These are phyloP conservation scores for Callocephalon fimbriatum DNA, from an alignment of 2,113 vertebrate species.

Conservation along the genomic window DNA sequence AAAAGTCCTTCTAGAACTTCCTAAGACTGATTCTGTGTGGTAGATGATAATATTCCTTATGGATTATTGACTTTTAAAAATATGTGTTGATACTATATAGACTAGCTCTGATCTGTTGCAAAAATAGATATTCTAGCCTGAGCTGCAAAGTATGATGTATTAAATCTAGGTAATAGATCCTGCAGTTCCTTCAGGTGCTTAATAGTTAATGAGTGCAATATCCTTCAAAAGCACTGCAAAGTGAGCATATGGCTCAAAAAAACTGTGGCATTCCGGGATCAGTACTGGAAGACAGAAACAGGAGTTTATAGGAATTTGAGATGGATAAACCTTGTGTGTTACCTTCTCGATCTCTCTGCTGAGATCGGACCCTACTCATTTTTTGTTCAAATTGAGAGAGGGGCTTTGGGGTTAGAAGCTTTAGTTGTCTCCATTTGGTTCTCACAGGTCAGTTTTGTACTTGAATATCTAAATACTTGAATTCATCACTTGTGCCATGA, in stretches of 20 bases:
- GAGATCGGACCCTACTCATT: accelerated
- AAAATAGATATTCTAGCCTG: constrained; percentile 9
- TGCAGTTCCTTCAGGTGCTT: constrained; percentile 55
- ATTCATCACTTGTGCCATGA: not conserved
- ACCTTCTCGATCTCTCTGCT: not conserved
- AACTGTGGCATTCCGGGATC: not conserved
- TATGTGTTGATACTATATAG: constrained; percentile 31
- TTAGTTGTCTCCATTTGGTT: not conserved
- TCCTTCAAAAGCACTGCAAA: constrained; percentile 13
- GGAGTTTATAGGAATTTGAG: not conserved
- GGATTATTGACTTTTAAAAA: constrained; percentile 63
- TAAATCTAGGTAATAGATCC: constrained; percentile 48
- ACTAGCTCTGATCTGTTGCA: constrained; percentile 30
- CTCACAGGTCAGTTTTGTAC: not conserved
- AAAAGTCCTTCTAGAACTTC: not conserved
- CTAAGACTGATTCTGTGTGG: not conserved
- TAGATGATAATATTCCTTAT: constrained; percentile 2
- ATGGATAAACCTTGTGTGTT: not conserved
- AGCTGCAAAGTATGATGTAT: constrained; percentile 49
- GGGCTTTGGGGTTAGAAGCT: not conserved
- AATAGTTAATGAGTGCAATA: constrained; percentile 61
- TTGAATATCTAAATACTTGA: not conserved
- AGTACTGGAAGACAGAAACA: not conserved
- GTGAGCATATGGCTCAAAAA: not conserved
- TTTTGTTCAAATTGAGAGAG: not conserved